Evolutionary conservation across 1,140 invertebrate genomes (phyloP).

Genomic region (Anadara kagoshimensis): DNA sequence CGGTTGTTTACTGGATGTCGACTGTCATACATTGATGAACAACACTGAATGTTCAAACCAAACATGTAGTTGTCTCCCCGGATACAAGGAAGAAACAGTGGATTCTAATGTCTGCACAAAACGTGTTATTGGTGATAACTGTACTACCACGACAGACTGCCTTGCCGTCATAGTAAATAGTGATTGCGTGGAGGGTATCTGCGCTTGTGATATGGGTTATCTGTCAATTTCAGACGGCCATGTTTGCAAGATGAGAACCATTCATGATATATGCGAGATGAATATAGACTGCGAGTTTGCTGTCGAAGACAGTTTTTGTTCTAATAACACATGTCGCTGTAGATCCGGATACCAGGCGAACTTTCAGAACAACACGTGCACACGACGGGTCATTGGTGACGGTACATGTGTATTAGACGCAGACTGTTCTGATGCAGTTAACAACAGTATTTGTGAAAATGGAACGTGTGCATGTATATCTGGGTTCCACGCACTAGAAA

Average conservation of each 20-base stretch:
- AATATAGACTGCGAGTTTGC: not conserved
- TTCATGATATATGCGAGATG: not conserved
- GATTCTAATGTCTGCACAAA: not conserved
- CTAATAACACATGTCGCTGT: slow-evolving; percentile 13
- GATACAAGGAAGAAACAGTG: not conserved
- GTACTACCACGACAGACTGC: not conserved
- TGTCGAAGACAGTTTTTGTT: not conserved
- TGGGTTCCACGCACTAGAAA: not conserved
- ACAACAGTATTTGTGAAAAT: slow-evolving; percentile 4
- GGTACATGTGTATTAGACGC: not conserved
- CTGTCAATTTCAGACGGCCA: not conserved
- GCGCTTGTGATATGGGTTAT: not conserved
- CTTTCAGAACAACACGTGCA: not conserved
- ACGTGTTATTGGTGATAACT: slow-evolving; percentile 5
- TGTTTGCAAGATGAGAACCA: not conserved
- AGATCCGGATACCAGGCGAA: not conserved
- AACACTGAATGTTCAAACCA: not conserved
- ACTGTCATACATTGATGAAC: not conserved
- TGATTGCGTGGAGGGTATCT: not conserved
- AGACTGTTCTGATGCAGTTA: slow-evolving; percentile 10
- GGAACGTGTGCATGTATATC: slow-evolving; percentile 2
- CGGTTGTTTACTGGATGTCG: not conserved
- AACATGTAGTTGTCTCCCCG: not conserved
- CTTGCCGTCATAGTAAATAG: not conserved
- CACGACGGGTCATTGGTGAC: not conserved